Base-by-base conservation (phyloP, 2,888 invertebrate genomes). In the Antheraea yamamai region DNA sequence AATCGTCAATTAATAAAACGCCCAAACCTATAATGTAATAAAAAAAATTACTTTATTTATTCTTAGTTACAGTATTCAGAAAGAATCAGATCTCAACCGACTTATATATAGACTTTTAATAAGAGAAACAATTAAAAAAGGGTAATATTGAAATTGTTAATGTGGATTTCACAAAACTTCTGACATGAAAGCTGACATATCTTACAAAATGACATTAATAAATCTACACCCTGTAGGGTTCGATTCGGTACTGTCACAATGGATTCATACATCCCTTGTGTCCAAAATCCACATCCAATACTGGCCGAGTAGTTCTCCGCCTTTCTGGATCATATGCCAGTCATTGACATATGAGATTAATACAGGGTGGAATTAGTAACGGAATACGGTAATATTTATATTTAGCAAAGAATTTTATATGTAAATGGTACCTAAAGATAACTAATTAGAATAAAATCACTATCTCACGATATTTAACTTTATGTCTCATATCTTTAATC, bases 261-360 rank as follows among this genome's bases (percentile, higher is more conserved):
- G 70, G 20, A 39, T 70, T 70, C 20, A 39, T 30, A 12, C 39
- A 70, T 70, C 39, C 70, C 39, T n/a, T 39, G 70, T 39, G 70
- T 66, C 64, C 26, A 20, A 70, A 39, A 70, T 20, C 20, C n/a
- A 70, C 20, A 70, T 70, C 70, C 39, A 70, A 70, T 70, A 70
- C 39, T 39, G 70, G 39, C 70, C n/a, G 70, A 70, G 39, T 35
- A 35, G 14, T 68, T 7, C 35, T n/a, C 70, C 39, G 70, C 39
- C 39, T 39, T n/a, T 70, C 39, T 39, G 39, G 70, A 39, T 70
- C 70, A 70, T 39, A 18, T 70, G 39, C n/a, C n/a, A n/a, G 39
- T 23, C 70, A 70, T 18, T 70, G 70, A 39, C 39, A 39, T 70
- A 70, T 39, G 12, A 39, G 70, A 20, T 39, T 70, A 70, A 39